Percentiles rank a stretch among this genome's conserved stretches.
phyloP scores from a whole-genome alignment of 2,797 vertebrate genomes.

The Australoheros facetus region DNA sequence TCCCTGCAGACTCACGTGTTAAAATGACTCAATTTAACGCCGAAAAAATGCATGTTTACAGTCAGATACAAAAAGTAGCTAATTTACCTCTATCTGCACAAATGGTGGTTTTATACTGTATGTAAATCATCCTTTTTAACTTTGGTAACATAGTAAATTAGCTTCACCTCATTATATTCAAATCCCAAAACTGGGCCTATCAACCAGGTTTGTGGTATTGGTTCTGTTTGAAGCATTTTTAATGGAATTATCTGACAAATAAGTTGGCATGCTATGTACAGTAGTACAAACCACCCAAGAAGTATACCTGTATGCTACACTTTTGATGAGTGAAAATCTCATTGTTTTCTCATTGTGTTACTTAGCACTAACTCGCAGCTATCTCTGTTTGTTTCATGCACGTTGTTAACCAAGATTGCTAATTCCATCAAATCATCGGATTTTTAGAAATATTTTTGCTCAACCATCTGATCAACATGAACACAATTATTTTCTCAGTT shows the following conservation, averaged over 20 bases:
- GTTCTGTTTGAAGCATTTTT: background rate
- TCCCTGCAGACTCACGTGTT: background rate
- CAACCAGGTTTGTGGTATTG: background rate
- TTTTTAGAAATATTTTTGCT: too few species aligned
- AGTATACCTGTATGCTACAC: background rate
- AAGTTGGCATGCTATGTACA: background rate
- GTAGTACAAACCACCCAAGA: background rate
- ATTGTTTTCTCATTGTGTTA: too few species aligned
- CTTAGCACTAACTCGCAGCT: background rate
- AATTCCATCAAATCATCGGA: background rate
- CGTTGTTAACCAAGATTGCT: background rate
- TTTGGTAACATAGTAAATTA: background rate
- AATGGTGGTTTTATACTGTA: background rate
- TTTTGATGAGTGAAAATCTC: background rate
- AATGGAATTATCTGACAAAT: background rate
- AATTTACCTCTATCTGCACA: background rate
- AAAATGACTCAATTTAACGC: background rate
- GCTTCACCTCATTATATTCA: too few species aligned
- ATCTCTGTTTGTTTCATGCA: background rate
- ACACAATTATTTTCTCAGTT: too few species aligned
- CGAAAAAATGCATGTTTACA: background rate
- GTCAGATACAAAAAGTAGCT: background rate
- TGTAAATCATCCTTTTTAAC: background rate
- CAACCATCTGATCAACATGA: too few species aligned
- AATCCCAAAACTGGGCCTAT: too few species aligned